phyloP scores from a whole-genome alignment of 2,113 vertebrate species.

The Macquaria australasica region DNA sequence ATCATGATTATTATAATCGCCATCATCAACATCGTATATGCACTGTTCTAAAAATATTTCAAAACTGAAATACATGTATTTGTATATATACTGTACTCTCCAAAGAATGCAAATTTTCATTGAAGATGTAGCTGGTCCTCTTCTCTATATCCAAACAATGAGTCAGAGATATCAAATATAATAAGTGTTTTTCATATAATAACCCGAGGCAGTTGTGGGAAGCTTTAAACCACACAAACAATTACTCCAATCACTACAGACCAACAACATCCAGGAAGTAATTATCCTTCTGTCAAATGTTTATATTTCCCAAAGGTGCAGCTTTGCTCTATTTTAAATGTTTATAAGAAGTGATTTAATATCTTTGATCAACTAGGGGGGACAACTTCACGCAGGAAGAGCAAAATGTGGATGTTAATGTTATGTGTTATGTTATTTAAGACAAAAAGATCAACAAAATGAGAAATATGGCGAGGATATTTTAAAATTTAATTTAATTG shows the following conservation, averaged over 20 bases:
- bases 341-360: not conserved
- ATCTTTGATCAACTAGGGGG: not conserved
- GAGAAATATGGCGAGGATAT: not conserved
- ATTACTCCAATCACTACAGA: not conserved
- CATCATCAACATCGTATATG: not conserved
- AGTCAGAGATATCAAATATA: conserved; percentile 10
- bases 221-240: not conserved
- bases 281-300: conserved; percentile 14
- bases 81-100: not conserved
- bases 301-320: conserved; percentile 12
- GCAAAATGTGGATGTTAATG: not conserved
- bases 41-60: not conserved
- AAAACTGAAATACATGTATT: not conserved
- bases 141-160: not conserved
- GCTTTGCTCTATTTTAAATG: conserved; percentile 4
- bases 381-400: not conserved
- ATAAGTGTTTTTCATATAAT: not conserved
- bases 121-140: not conserved
- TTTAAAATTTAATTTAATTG: too few relatives aligned
- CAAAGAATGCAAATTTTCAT: not conserved
- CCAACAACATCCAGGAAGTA: conserved; percentile 18
- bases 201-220: conserved; percentile 17
- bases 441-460: not conserved
- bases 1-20: conserved; percentile 12
- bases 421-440: not conserved